Percentiles rank a stretch among this genome's conserved stretches.
phyloP scores from a whole-genome alignment of 2,888 invertebrate genomes.

The Hedychridium roseum region DNA sequence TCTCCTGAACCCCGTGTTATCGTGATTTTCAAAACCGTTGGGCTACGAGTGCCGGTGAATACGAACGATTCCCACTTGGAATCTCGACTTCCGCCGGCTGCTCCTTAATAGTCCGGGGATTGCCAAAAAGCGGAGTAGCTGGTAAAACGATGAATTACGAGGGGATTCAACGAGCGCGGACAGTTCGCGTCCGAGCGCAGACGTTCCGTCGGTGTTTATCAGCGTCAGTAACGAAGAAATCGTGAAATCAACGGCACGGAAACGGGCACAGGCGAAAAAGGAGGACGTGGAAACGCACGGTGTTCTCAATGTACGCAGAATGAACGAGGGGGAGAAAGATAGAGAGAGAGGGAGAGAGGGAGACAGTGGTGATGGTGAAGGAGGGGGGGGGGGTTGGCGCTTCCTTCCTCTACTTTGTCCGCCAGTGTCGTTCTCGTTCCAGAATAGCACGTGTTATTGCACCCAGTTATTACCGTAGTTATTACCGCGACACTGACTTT shows the following conservation, averaged over 20 bases:
- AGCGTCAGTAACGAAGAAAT: no score
- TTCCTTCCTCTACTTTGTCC: slow-evolving; percentile 36
- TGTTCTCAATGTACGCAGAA: background rate
- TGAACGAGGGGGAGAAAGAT: background rate
- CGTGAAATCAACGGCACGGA: slow-evolving; percentile 10
- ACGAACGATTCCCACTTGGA: no score
- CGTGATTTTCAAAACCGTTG: no score
- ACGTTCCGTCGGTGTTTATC: no score
- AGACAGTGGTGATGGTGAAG: background rate
- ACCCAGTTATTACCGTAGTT: slow-evolving; percentile 44
- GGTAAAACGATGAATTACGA: no score
- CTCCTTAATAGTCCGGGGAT: no score
- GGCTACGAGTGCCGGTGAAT: no score
- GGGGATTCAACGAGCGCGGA: no score
- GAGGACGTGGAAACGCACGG: background rate
- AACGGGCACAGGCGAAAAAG: background rate
- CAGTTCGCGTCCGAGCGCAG: no score
- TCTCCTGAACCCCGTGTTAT: no score
- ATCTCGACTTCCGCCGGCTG: no score
- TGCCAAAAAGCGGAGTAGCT: no score
- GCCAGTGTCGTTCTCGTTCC: slow-evolving; percentile 16
- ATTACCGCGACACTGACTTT: slow-evolving; percentile 44
- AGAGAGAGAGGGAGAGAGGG: slow-evolving; percentile 1
- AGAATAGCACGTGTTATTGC: slow-evolving; percentile 36
- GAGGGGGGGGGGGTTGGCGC: slow-evolving; percentile 16